phyloP scores from a whole-genome alignment of 2,113 vertebrate genomes.

The Rhinolophus ferrumequinum region DNA sequence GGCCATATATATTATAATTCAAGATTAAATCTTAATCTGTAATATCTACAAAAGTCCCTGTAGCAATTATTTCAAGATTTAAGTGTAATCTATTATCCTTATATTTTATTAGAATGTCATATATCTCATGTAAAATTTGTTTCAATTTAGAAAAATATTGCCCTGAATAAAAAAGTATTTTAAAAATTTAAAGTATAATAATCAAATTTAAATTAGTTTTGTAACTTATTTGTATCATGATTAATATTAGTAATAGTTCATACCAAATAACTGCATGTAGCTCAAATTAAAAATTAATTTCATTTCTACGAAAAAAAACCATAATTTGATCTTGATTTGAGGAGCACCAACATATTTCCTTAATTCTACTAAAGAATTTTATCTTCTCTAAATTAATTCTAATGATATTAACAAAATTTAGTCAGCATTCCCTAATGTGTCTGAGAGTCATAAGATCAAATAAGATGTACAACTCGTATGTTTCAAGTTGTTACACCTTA shows the following conservation, averaged over 20 bases:
- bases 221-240: neutral
- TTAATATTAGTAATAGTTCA: neutral
- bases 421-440: neutral
- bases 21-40: neutral
- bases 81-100: neutral
- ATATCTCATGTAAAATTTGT: neutral
- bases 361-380: neutral
- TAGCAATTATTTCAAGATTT: neutral
- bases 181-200: neutral
- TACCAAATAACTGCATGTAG: neutral
- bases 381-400: neutral
- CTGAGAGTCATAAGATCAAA: neutral
- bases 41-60: neutral
- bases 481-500: neutral
- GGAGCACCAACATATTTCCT: neutral
- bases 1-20: neutral
- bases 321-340: neutral
- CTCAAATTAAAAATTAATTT: conserved; percentile 21
- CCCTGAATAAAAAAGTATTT: neutral
- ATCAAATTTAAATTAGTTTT: neutral
- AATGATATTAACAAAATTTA: neutral
- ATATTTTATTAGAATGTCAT: neutral
- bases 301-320: neutral
- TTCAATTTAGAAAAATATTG: neutral
- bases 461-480: neutral